phyloP scores from a whole-genome alignment of 37 sponge, comb jelly and placozoan species.

The Dysidea cf. avara region DNA sequence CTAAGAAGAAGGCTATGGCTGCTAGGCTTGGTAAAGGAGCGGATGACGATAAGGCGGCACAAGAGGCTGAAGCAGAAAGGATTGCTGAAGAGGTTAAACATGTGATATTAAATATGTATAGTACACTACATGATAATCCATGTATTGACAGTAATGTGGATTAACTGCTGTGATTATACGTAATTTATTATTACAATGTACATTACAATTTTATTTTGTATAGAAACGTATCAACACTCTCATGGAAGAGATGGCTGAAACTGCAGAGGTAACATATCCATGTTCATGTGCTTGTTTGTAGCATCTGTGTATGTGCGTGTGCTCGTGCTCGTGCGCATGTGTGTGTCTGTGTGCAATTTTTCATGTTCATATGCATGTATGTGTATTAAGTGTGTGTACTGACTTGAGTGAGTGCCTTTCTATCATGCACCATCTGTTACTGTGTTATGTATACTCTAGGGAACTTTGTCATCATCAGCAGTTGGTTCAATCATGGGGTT shows the following conservation, averaged over 20 bases:
- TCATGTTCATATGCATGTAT: too few species aligned
- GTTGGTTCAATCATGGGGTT: constrained; percentile 89
- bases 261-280: too few species aligned
- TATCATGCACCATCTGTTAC: background rate
- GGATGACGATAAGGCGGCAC: constrained; percentile 38
- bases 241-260: constrained; percentile 74
- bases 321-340: too few species aligned
- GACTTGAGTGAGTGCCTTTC: background rate
- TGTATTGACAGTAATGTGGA: background rate
- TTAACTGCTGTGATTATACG: background rate
- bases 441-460: constrained; percentile 22
- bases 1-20: constrained; percentile 57
- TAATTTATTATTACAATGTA: too few species aligned
- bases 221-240: constrained; percentile 72
- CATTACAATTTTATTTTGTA: too few species aligned
- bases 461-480: constrained; percentile 60
- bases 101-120: background rate
- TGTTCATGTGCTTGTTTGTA: too few species aligned
- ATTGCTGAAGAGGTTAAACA: too few species aligned
- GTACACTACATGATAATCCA: background rate
- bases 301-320: too few species aligned
- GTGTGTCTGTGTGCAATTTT: too few species aligned
- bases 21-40: constrained; percentile 49
- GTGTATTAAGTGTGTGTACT: background rate
- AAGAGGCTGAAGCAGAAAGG: constrained; percentile 56